These are phyloP conservation scores for Montipora capitata DNA, from an alignment of 92 coral and sea anemone genomes.

Conservation along the genomic window DNA sequence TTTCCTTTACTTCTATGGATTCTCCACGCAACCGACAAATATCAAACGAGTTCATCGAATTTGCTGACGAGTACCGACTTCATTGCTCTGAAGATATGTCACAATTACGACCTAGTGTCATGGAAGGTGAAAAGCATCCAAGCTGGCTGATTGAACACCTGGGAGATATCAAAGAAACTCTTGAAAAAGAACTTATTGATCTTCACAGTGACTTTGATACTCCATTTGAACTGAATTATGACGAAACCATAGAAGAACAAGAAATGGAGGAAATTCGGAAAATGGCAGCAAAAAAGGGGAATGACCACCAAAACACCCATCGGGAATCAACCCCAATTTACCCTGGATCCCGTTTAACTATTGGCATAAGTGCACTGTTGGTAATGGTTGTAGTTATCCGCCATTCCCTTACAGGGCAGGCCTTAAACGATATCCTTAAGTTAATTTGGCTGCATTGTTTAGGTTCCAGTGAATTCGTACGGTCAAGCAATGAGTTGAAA, in stretches of 20 bases:
- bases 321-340: constrained; percentile 28
- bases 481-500: constrained; percentile 17
- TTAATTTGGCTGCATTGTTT: constrained; percentile 38
- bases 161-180: constrained; percentile 28
- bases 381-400: constrained; percentile 34
- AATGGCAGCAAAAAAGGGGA: constrained; percentile 11
- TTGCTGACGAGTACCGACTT: constrained; percentile 29
- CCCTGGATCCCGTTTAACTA: constrained; percentile 44
- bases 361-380: constrained; percentile 39
- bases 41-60: constrained; percentile 4
- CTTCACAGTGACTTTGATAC: constrained; percentile 12
- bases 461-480: constrained; percentile 2
- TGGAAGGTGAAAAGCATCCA: constrained; percentile 34
- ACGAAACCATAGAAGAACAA: constrained; percentile 13
- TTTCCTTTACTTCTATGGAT: neutral
- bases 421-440: constrained; percentile 40
- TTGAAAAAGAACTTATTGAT: constrained; percentile 16
- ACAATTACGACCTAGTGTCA: constrained; percentile 21
- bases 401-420: constrained; percentile 41
- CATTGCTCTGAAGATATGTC: constrained; percentile 29
- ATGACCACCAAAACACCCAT: neutral
- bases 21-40: neutral
- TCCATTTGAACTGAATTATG: constrained; percentile 39
- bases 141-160: constrained; percentile 49
- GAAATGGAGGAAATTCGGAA: constrained; percentile 36